Percentiles rank a stretch among this genome's conserved stretches.
These are phyloP conservation scores for Dinothrombium tinctorium DNA, from an alignment of 1,140 invertebrate genomes.

Conservation along the genomic window DNA sequence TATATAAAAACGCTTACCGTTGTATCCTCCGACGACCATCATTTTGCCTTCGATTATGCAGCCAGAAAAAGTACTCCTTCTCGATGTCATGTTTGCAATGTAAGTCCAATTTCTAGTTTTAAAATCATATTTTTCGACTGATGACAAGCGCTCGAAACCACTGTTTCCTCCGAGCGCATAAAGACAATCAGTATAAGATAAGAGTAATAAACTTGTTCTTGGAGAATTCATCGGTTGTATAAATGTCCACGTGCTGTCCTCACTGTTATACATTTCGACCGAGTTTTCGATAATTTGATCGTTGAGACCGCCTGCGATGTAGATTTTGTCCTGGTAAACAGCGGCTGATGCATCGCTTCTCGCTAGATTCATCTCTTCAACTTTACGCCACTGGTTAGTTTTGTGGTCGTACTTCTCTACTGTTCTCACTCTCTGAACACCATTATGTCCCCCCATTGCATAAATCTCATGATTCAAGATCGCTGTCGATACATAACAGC, in stretches of 20 bases:
- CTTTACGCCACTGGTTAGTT: slow-evolving; percentile 1
- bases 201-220: slow-evolving; percentile 46
- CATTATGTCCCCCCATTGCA: slow-evolving; percentile 29
- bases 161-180: slow-evolving; percentile 53
- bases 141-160: slow-evolving; percentile 30
- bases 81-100: slow-evolving; percentile 8
- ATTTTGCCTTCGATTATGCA: slow-evolving; percentile 13
- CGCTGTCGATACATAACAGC: slow-evolving; percentile 30
- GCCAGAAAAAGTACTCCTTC: slow-evolving; percentile 14
- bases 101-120: slow-evolving; percentile 7
- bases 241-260: slow-evolving; percentile 34
- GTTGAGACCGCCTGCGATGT: slow-evolving; percentile 35
- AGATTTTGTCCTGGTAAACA: slow-evolving; percentile 31
- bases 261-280: slow-evolving; percentile 23
- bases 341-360: slow-evolving; percentile 44
- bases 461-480: slow-evolving; percentile 45
- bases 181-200: slow-evolving; percentile 36
- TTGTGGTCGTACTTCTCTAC: slow-evolving; percentile 18
- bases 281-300: slow-evolving; percentile 24
- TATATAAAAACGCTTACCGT: background rate
- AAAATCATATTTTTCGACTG: slow-evolving; percentile 13
- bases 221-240: slow-evolving; percentile 47
- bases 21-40: slow-evolving; percentile 9
- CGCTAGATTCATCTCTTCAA: slow-evolving; percentile 27
- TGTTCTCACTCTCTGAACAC: slow-evolving; percentile 3